Base-by-base conservation (phyloP, 2,888 invertebrate genomes). In the Andrena haemorrhoa region DNA sequence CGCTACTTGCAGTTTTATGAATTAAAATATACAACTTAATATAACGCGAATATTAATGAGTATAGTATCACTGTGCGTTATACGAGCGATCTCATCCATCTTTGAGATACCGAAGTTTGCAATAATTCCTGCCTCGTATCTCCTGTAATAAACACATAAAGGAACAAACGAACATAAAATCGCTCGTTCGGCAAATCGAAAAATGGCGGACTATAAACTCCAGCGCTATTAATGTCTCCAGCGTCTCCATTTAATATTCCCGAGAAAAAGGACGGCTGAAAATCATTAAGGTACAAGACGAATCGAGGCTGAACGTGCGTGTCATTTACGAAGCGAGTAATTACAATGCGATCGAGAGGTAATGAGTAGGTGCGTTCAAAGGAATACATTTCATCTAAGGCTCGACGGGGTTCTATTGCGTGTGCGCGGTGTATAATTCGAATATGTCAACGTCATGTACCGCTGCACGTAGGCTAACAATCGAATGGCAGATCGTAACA, bases 401-500 rank as follows among this genome's bases (percentile, higher is more conserved):
- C 56, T 51, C 12, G 79, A 35, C 64, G 41, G 20, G 35, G 64
- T 70, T 49, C 69, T 79, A 66, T 79, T 75, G 65, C 61, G 41
- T 49, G 35, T 61, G 41, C 72, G 47, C 26, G 51, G 65, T 76
- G 60, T 76, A 41, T 81, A 81, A 80, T 76, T 82, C 72, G 73
- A 81, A 82, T 82, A 72, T 76, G 80, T 81, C 81, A 73, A 81
- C 68, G 82, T 81, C 82, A 72, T 35, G 69, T 35, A 41, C 60
- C 26, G 51, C 49, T 63, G 58, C 63, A 66, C 56, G 69, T 76
- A 64, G 58, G 71, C 69, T 65, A 69, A 75, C 69, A 81, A 81
- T 76, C 69, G 81, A 63, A 76, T 53, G 33, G 35, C 64, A 41
- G 33, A 69, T 63, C 26, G 53, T 64, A 23, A 41, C 72, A 29